Percentiles rank a stretch among this genome's conserved stretches.
Evolutionary conservation across 1,140 invertebrate genomes (phyloP).

Genomic region (Cotesia vestalis): DNA sequence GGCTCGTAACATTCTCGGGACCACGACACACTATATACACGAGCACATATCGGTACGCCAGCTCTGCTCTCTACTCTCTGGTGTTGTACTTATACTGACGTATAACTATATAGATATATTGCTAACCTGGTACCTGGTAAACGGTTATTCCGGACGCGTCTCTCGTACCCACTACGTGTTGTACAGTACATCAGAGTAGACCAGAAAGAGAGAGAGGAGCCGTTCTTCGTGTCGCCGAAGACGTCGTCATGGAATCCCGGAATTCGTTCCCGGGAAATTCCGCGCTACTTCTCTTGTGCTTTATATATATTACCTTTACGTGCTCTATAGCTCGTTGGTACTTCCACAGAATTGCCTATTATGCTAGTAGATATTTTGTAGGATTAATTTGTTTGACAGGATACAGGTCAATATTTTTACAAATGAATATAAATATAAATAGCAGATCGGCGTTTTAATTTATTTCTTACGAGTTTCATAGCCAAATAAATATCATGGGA

Average conservation of each 20-base stretch:
- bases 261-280: slow-evolving; percentile 28
- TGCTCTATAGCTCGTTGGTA: slow-evolving; percentile 9
- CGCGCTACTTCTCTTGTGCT: slow-evolving; percentile 2
- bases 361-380: background rate
- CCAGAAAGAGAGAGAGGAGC: slow-evolving; percentile 15
- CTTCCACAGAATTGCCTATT: slow-evolving; percentile 17
- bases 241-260: slow-evolving; percentile 26
- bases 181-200: too few relatives aligned
- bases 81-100: background rate
- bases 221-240: slow-evolving; percentile 3
- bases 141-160: slow-evolving; percentile 37
- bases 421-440: too few relatives aligned
- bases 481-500: too few relatives aligned
- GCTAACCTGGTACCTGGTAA: slow-evolving; percentile 13
- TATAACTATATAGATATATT: background rate
- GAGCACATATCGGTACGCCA: slow-evolving; percentile 17
- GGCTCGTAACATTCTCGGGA: slow-evolving; percentile 30
- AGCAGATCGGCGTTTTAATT: too few relatives aligned
- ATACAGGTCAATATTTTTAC: too few relatives aligned
- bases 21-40: background rate
- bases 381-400: too few relatives aligned
- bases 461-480: too few relatives aligned
- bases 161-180: slow-evolving; percentile 14
- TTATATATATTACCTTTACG: slow-evolving; percentile 22
- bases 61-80: slow-evolving; percentile 1